Evolutionary conservation across 2,888 invertebrate species (phyloP).

Genomic region (Priocnemis perturbator): DNA sequence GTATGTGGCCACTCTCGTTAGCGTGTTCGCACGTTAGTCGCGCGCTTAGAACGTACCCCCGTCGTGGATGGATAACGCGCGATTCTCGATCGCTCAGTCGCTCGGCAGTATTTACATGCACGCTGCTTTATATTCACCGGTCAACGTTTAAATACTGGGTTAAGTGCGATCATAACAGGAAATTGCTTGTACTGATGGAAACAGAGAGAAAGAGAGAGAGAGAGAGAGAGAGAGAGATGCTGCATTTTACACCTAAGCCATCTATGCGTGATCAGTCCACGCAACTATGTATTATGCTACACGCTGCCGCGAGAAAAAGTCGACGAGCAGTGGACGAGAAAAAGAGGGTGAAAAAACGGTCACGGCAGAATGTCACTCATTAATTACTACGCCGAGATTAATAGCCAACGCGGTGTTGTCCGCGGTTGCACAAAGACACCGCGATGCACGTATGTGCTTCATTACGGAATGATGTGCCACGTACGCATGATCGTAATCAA

Average conservation of each 20-base stretch:
- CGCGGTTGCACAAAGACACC: constrained; percentile 48
- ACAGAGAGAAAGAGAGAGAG: too few species aligned
- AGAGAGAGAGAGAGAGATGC: too few species aligned
- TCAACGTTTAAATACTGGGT: neutral
- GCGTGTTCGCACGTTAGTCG: too few species aligned
- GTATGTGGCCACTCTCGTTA: too few species aligned
- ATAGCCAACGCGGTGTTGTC: constrained; percentile 50
- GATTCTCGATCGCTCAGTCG: constrained; percentile 6
- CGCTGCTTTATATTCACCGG: constrained; percentile 7
- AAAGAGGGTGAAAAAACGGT: constrained; percentile 3
- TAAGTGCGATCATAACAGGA: neutral
- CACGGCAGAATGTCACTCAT: constrained; percentile 30
- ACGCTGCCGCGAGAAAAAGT: neutral
- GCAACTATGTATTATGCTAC: constrained; percentile 10
- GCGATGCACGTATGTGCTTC: constrained; percentile 23
- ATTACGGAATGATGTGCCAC: constrained; percentile 18
- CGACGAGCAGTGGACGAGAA: constrained; percentile 8
- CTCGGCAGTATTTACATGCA: constrained; percentile 14
- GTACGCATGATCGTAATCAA: constrained; percentile 23
- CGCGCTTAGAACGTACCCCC: too few species aligned
- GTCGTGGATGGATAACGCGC: too few species aligned
- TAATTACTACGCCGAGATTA: constrained; percentile 58
- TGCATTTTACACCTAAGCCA: neutral
- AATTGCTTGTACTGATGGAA: neutral
- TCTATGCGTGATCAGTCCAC: constrained; percentile 10